A percentile compares a stretch with the other conserved stretches of the same genome.
Evolutionary conservation across 2,113 vertebrate species (phyloP).

Genomic region (Zosterops hypoxanthus): DNA sequence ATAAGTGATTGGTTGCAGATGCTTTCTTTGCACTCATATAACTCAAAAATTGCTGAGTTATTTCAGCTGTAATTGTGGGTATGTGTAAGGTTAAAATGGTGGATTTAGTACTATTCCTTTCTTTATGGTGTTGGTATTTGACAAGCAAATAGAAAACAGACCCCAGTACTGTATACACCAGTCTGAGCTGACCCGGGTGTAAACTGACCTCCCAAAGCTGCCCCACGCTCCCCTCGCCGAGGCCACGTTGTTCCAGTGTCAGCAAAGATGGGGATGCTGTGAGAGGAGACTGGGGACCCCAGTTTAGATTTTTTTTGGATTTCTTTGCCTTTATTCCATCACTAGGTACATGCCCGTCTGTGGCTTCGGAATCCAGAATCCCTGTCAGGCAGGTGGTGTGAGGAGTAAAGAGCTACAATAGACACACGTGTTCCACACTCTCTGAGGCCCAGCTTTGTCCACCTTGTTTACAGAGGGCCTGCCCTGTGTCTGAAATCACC

Average conservation of each 20-base stretch:
- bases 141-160: constrained; percentile 71
- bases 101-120: constrained; percentile 59
- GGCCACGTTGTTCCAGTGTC: not conserved
- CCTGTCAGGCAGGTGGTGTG: not conserved
- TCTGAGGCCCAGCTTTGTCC: constrained; percentile 20
- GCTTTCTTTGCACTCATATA: constrained; percentile 74
- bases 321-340: not conserved
- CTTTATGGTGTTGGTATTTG: constrained; percentile 63
- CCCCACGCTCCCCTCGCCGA: not conserved
- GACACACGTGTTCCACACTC: not conserved
- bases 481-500: constrained; percentile 9
- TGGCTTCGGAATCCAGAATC: not conserved
- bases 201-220: constrained; percentile 59
- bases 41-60: constrained; percentile 78
- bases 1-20: constrained; percentile 78
- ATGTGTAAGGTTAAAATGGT: constrained; percentile 71
- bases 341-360: not conserved
- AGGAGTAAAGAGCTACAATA: not conserved
- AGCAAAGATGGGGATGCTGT: not conserved
- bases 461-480: constrained; percentile 37
- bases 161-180: constrained; percentile 18
- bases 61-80: constrained; percentile 72
- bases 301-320: not conserved
- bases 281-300: not conserved
- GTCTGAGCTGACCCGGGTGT: not conserved